Evolutionary conservation across 1,140 invertebrate species (phyloP), one percentile per base, ranked within the genome.

Genomic region (Pogonus chalceus): DNA sequence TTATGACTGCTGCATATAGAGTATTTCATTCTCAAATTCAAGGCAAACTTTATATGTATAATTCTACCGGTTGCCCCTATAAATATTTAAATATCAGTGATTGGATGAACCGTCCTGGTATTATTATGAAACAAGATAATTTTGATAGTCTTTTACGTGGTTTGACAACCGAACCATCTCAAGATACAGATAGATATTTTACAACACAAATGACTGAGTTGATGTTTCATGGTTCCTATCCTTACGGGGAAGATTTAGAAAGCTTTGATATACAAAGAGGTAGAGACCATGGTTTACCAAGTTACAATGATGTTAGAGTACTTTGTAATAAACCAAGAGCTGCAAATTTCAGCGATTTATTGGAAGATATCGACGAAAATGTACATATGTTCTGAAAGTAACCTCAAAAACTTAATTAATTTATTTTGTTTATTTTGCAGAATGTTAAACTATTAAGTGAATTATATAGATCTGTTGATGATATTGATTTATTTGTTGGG

Each of bases 251-350:
- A 3, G 91, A 94, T 71, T 69, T 94, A 50, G 75, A 82, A 12
- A 80, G 90, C 0, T 78, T 83, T 24, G 91, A 94, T 58, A 86
- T 93, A 48, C 87, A 92, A 64, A 78, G 91, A 61, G 87, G 87
- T 56, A 76, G 91, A 20, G 92, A 94, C 70, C 88, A 92, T 65
- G 90, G 88, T 3, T 65, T 93, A 1, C 83, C 82, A 0, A 76
- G 78, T 0, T 94, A 94, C 67, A 84, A 87, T 52, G 78, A 82
- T 26, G 86, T 82, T 65, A 72, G 91, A 43, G 78, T 83, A 43
- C 80, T 85, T 48, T 92, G 90, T 63, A 84, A 85, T 1, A 68
- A 92, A 0, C 74, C 73, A 0, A 76, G 79, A 58, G 85, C 87
- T 0, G 69, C 74, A 0, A 74, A 63, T 4, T 92, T 88, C 73